Evolutionary conservation across 2,113 vertebrate species (phyloP), one percentile per base, ranked within the genome.

Genomic region (Cyanistes caeruleus): DNA sequence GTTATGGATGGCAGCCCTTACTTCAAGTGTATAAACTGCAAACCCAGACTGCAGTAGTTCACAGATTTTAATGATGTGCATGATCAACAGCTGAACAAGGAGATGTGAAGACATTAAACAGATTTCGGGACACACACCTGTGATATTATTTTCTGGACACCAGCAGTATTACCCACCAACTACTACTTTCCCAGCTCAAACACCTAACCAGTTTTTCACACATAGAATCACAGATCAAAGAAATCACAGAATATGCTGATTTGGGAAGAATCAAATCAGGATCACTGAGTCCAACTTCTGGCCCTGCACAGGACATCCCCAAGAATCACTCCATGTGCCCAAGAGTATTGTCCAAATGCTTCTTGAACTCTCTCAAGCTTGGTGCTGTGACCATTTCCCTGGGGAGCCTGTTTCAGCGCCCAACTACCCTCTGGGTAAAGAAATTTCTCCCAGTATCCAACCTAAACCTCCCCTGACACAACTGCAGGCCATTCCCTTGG

Each of bases 101-200:
- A 49, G 15, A 52, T 37, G 27, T 60, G 31, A 52, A 68, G 27
- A 59, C 46, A 59, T 44, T 22, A 17, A 67, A 76, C 11, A 68
- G 31, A 77, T 52, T 60, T 52, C 27, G 68, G 21, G 15, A 35
- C 17, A 67, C 14, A 52, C 21, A 44, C 11, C 9, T 0, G 0
- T 35, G 6, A 10, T 33, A 44, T 10, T 59, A 51, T 20, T 44
- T 12, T 44, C 44, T 33, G 14, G 31, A 68, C 3, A 2, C 21
- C 46, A 68, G 17, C 11, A 44, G 31, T 27, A 59, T 27, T 59
- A 77, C 14, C 17, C 27, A 52, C 22, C 35, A 43, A 17, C 31
- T 41, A 77, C 30, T 22, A 27, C 14, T 27, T 60, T 37, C 21
- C 46, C 51, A 77, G 46, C 22, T 77, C 44, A 52, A 77, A 52